Evolutionary conservation across 1,140 invertebrate genomes (phyloP).

Genomic region (Drosophila lacertosa): DNA sequence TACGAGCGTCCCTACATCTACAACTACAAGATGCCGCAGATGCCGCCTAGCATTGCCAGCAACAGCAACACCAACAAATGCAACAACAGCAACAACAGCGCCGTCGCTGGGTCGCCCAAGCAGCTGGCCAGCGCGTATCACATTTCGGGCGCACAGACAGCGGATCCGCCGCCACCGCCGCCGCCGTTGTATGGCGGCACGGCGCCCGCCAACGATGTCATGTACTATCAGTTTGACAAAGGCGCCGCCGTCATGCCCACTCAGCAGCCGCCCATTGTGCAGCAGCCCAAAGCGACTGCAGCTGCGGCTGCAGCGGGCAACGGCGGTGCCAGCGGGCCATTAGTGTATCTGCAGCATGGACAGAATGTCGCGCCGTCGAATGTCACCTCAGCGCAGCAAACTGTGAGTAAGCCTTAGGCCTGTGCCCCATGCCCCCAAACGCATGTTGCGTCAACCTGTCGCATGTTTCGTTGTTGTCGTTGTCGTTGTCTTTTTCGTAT

Average conservation of each 20-base stretch:
- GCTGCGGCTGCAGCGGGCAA: constrained; percentile 18
- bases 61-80: no score
- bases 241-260: constrained; percentile 52
- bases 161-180: constrained; percentile 72
- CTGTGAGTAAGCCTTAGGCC: constrained; percentile 75
- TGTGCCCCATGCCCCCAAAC: background rate
- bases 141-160: constrained; percentile 81
- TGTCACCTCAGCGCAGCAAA: constrained; percentile 75
- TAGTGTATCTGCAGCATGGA: constrained; percentile 81
- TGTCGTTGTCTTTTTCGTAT: constrained; percentile 26
- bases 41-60: constrained; percentile 54
- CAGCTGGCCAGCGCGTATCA: constrained; percentile 74
- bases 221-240: constrained; percentile 83
- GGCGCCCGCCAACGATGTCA: constrained; percentile 78
- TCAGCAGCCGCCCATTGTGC: constrained; percentile 66
- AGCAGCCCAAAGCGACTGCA: constrained; percentile 70
- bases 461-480: constrained; percentile 54
- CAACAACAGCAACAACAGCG: background rate
- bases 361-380: constrained; percentile 68
- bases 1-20: constrained; percentile 81
- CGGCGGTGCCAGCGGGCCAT: constrained; percentile 55
- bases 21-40: constrained; percentile 83
- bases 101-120: constrained; percentile 55
- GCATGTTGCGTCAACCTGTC: constrained; percentile 19
- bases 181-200: constrained; percentile 72